Evolutionary conservation across 2,797 vertebrate species (phyloP).

Genomic region (Cichlasoma orientale): DNA sequence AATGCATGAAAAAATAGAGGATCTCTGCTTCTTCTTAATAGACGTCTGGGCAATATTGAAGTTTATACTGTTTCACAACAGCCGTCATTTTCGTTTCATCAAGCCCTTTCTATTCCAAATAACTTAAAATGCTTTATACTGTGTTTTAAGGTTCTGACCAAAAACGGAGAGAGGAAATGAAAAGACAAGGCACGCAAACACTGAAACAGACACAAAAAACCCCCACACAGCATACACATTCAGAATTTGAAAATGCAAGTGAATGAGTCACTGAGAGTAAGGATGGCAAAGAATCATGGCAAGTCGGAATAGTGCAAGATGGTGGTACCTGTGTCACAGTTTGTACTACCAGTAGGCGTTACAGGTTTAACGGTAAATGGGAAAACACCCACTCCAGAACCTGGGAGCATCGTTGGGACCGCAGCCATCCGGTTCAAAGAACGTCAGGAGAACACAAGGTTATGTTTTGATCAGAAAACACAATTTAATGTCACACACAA

Average conservation of each 20-base stretch:
- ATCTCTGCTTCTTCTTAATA: constrained; percentile 6
- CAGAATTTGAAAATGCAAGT: constrained; percentile 32
- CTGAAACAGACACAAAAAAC: constrained; percentile 20
- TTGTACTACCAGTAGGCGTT: constrained; percentile 96
- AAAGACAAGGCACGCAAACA: neutral
- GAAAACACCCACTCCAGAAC: constrained; percentile 96
- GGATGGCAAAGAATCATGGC: constrained; percentile 41
- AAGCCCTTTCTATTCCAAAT: neutral
- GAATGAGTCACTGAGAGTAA: constrained; percentile 37
- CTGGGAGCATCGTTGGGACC: constrained; percentile 81
- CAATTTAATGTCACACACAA: constrained; percentile 55
- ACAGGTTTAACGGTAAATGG: constrained; percentile 95
- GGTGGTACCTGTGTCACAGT: constrained; percentile 97
- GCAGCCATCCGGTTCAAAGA: constrained; percentile 66
- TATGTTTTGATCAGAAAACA: constrained; percentile 67
- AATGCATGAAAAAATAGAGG: constrained; percentile 22
- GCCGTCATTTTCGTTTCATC: neutral
- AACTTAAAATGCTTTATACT: neutral
- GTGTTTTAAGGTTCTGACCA: constrained; percentile 3
- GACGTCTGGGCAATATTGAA: neutral
- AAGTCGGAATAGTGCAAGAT: constrained; percentile 62
- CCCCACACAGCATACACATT: constrained; percentile 31
- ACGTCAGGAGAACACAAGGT: constrained; percentile 68
- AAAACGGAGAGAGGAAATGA: neutral
- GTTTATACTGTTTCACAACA: constrained; percentile 4